Conservation (phyloP, 1,140 invertebrate species). For the Rhopalosiphum padi region DNA sequence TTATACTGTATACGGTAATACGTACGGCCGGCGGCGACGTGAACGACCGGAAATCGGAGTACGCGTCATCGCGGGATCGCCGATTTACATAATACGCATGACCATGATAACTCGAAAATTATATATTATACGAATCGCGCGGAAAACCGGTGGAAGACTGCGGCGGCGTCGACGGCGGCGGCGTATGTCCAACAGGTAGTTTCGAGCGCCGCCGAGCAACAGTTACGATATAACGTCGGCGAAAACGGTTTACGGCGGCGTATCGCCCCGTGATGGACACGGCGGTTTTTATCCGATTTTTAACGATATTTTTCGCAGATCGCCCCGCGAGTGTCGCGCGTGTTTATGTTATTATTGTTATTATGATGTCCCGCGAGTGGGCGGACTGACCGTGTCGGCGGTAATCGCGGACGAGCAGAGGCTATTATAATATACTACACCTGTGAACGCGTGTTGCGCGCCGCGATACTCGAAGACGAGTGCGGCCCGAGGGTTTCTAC, state of each 20-base stretch:
- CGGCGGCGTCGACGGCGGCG: not conserved
- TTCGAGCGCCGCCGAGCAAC: constrained; percentile 3
- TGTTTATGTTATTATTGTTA: too few species aligned
- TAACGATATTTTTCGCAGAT: too few species aligned
- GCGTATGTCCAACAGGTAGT: not conserved
- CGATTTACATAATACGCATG: not conserved
- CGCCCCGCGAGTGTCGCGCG: too few species aligned
- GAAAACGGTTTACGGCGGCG: not conserved
- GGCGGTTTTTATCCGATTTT: too few species aligned
- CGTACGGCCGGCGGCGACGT: not conserved
- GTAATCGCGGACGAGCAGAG: too few species aligned
- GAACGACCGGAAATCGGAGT: not conserved
- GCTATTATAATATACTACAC: not conserved
- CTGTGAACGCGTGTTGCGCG: not conserved
- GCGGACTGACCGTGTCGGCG: too few species aligned
- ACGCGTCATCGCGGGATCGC: not conserved
- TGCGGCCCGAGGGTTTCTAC: constrained; percentile 5
- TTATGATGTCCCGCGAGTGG: too few species aligned
- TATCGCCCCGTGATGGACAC: not conserved
- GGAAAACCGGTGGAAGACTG: not conserved
- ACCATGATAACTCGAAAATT: not conserved
- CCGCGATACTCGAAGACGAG: not conserved
- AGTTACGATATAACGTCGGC: not conserved
- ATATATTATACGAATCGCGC: not conserved
- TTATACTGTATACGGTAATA: not conserved